phyloP scores from a whole-genome alignment of 1,140 invertebrate genomes.

The Drosophila leontia region DNA sequence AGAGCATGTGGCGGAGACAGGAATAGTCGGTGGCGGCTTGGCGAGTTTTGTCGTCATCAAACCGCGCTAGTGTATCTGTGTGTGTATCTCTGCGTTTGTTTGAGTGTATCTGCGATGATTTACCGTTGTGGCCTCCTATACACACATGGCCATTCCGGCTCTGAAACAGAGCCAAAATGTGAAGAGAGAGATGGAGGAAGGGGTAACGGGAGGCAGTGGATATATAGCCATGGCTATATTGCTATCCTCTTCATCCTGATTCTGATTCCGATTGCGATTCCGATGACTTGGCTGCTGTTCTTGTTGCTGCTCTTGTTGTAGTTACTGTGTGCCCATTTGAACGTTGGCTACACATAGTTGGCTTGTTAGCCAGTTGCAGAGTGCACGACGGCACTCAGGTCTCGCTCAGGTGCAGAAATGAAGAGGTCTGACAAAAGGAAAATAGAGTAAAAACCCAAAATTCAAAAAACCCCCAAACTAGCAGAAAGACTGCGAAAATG shows the following conservation, averaged over 20 bases:
- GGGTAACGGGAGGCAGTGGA: conserved; percentile 18
- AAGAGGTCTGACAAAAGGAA: conserved; percentile 14
- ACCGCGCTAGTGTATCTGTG: conserved; percentile 25
- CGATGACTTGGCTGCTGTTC: conserved; percentile 34
- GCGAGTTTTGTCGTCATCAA: conserved; percentile 67
- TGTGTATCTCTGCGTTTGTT: conserved; percentile 14
- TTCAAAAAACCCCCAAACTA: conserved; percentile 13
- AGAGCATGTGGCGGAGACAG: conserved; percentile 24
- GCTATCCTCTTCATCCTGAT: conserved; percentile 47
- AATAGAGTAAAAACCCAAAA: neutral
- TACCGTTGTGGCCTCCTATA: conserved; percentile 75
- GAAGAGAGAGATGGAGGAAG: too few species aligned
- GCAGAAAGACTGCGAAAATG: conserved; percentile 37
- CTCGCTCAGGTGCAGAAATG: conserved; percentile 39
- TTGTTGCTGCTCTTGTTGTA: conserved; percentile 34
- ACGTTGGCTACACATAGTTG: conserved; percentile 74
- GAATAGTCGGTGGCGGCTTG: conserved; percentile 28
- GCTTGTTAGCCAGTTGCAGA: conserved; percentile 68
- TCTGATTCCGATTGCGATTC: conserved; percentile 54
- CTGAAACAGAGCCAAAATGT: conserved; percentile 28
- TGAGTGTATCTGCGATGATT: conserved; percentile 62
- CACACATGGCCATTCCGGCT: conserved; percentile 32
- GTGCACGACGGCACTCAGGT: conserved; percentile 73
- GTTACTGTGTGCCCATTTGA: conserved; percentile 66
- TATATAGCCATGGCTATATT: conserved; percentile 12